Evolutionary conservation across 2,113 vertebrate species (phyloP).

Genomic region (Sceloporus undulatus): DNA sequence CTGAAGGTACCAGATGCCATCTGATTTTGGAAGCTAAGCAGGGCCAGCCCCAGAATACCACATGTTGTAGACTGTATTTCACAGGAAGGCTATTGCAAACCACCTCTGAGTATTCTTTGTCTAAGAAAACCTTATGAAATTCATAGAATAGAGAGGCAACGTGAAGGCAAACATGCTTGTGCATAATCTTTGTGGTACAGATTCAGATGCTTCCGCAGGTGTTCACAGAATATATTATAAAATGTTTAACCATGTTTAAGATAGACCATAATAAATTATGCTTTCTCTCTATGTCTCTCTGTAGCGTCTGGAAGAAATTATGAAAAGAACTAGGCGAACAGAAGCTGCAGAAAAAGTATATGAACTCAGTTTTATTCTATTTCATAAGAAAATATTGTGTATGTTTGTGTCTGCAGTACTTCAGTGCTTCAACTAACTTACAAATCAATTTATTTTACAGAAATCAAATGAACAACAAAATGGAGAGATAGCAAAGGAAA

Average conservation of each 20-base stretch:
- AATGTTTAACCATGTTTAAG: not conserved
- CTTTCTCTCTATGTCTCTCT: constrained; percentile 23
- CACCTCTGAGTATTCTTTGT: no score
- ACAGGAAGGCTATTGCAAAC: no score
- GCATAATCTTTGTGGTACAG: not conserved
- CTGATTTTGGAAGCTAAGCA: no score
- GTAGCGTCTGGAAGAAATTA: constrained; percentile 97
- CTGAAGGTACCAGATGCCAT: no score
- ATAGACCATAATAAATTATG: constrained; percentile 4
- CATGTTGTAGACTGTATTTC: no score
- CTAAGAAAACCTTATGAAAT: no score
- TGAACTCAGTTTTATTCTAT: not conserved
- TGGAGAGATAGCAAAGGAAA: constrained; percentile 81
- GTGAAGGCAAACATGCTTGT: no score
- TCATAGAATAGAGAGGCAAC: no score
- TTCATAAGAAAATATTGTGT: not conserved
- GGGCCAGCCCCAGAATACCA: no score
- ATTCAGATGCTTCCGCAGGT: not conserved
- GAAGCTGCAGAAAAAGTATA: constrained; percentile 89
- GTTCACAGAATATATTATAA: not conserved
- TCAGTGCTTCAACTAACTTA: constrained; percentile 29
- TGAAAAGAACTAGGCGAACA: constrained; percentile 94
- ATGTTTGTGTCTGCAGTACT: not conserved
- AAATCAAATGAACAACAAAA: constrained; percentile 87
- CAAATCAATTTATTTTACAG: constrained; percentile 75